Evolutionary conservation across 2,797 vertebrate species (phyloP), one percentile per base, ranked within the genome.

Genomic region (Chelon labrosus): DNA sequence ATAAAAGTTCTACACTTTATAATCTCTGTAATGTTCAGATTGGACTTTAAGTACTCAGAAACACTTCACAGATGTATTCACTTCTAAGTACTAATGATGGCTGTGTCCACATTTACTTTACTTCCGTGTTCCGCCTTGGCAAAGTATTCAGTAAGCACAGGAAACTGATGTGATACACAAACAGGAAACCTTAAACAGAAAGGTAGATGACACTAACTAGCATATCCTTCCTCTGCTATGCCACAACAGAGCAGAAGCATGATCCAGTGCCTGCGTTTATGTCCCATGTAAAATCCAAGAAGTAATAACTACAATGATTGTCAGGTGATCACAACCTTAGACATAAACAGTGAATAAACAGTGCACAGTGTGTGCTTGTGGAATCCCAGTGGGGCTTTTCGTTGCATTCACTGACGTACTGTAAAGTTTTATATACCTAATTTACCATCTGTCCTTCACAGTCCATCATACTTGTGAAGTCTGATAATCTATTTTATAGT

Each of bases 161-260:
- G 84, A 89, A 85, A 77, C 47, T 42, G 10, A 70, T 19, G 20
- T 55, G 41, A 76, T 56, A 67, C 25, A 1, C 27, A 2, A 70
- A 85, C 83, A 86, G 83, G 87, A 90, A 88, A 37, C 41, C n/a
- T 16, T 73, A 66, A 65, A 42, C 54, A 38, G 17, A 82, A 60
- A 79, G 3, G 0, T 64, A 16, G 16, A 56, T 0, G 4, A 17
- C 13, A 61, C 41, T 52, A 71, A 66, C 22, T 4, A 67, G 31
- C 54, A 80, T 70, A 78, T 88, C 73, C 80, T 88, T 83, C 82
- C 77, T 78, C 57, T 77, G 68, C 35, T 65, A 22, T 27, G 27
- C 68, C 10, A 75, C 13, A 73, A 53, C 44, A 66, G 17, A 42
- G 3, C 52, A 63, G 82, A 62, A 67, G 58, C 58, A 44, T 1